Conservation (phyloP, 2,797 vertebrate genomes). For the Lycodopsis pacificus region DNA sequence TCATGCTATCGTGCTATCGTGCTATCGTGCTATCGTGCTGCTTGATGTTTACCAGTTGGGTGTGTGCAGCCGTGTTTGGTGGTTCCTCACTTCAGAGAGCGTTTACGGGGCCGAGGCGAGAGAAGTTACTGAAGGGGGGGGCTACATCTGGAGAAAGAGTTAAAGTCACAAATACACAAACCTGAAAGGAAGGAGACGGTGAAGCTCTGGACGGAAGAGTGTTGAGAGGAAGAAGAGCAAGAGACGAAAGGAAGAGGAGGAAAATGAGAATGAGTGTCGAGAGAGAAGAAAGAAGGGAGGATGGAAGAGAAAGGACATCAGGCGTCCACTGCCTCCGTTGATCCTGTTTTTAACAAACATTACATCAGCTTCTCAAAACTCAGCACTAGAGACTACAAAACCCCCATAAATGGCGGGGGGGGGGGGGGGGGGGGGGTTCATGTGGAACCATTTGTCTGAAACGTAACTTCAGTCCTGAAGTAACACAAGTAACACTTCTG, state of each 20-base stretch:
- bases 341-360: background rate
- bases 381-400: no score
- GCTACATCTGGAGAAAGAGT: conserved; percentile 30
- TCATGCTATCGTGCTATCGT: conserved; percentile 7
- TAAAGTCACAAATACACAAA: conserved; percentile 10
- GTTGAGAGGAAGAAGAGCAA: background rate
- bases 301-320: background rate
- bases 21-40: conserved; percentile 4
- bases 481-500: no score
- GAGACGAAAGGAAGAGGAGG: background rate
- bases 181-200: background rate
- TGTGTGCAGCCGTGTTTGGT: conserved; percentile 50
- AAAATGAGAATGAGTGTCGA: background rate
- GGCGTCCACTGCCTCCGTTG: background rate
- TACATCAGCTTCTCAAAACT: no score
- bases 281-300: background rate
- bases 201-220: background rate
- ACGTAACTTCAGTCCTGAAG: no score
- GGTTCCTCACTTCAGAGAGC: conserved; percentile 45
- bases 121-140: conserved; percentile 32
- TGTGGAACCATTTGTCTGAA: no score
- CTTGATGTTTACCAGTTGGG: conserved; percentile 67
- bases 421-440: no score
- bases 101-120: conserved; percentile 50
- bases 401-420: no score